These are phyloP conservation scores for Cotesia chilonis DNA, from an alignment of 1,140 invertebrate genomes.

Conservation along the genomic window DNA sequence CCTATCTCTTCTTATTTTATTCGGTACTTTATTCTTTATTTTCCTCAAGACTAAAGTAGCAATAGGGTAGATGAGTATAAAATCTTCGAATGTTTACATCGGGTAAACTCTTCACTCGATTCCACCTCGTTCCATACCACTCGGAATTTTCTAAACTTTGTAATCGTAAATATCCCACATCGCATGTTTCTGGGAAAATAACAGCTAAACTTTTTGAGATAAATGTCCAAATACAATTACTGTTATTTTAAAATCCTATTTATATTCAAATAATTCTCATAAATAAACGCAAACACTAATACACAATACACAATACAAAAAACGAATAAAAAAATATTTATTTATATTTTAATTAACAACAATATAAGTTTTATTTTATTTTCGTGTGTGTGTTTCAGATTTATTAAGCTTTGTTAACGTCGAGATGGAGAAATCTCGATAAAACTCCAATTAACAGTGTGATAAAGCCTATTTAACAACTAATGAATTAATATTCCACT, in stretches of 20 bases:
- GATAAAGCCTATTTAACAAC: not conserved
- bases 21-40: not conserved
- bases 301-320: too few species aligned
- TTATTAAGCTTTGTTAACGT: not conserved
- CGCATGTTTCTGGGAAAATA: too few species aligned
- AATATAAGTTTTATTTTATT: too few species aligned
- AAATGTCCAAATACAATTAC: too few species aligned
- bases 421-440: not conserved
- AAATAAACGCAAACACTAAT: too few species aligned
- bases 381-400: conserved; percentile 5
- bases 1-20: not conserved
- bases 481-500: not conserved
- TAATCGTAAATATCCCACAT: not conserved
- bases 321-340: too few species aligned
- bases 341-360: too few species aligned
- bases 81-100: conserved; percentile 24
- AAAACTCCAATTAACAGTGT: conserved; percentile 1
- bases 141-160: not conserved
- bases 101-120: conserved; percentile 23
- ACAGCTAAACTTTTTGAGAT: too few species aligned
- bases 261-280: too few species aligned
- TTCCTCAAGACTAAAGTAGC: too few species aligned
- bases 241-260: too few species aligned
- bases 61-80: conserved; percentile 1
- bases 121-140: not conserved